These are phyloP conservation scores for Drosophila glabriapex DNA, from an alignment of 2,888 invertebrate species.

Conservation along the genomic window DNA sequence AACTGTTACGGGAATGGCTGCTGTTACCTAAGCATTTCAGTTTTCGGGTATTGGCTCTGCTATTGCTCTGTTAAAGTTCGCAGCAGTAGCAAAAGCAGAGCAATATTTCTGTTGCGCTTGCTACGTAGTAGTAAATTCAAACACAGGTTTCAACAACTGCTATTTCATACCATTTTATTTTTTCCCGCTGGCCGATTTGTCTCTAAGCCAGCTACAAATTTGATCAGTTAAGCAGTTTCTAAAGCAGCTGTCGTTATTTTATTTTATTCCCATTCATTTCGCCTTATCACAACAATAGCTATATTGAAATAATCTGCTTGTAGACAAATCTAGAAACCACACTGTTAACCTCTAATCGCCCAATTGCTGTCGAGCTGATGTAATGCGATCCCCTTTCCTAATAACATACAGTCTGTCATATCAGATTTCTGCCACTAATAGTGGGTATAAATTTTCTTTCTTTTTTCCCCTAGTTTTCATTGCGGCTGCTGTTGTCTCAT, in stretches of 20 bases:
- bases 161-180: not conserved
- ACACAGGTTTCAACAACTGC: not conserved
- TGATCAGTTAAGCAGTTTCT: not conserved
- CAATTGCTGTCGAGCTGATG: slow-evolving; percentile 33
- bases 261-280: slow-evolving; percentile 32
- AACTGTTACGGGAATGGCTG: not conserved
- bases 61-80: not conserved
- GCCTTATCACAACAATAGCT: not conserved
- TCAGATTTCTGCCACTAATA: slow-evolving; percentile 55
- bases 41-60: not conserved
- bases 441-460: slow-evolving; percentile 45
- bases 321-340: slow-evolving; percentile 37
- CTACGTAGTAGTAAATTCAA: not conserved
- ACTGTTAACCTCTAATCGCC: slow-evolving; percentile 47
- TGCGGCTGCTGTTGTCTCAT: slow-evolving; percentile 27
- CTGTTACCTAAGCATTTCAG: not conserved
- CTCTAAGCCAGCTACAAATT: not conserved
- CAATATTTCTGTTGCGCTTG: not conserved
- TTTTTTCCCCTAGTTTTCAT: not conserved
- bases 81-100: not conserved
- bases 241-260: slow-evolving; percentile 38
- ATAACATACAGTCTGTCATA: slow-evolving; percentile 45
- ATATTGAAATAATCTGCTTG: slow-evolving; percentile 39
- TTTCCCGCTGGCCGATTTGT: not conserved
- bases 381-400: slow-evolving; percentile 48